Evolutionary conservation across 2,888 invertebrate species (phyloP), one percentile per base, ranked within the genome.

Genomic region (Cynaeus angustus): DNA sequence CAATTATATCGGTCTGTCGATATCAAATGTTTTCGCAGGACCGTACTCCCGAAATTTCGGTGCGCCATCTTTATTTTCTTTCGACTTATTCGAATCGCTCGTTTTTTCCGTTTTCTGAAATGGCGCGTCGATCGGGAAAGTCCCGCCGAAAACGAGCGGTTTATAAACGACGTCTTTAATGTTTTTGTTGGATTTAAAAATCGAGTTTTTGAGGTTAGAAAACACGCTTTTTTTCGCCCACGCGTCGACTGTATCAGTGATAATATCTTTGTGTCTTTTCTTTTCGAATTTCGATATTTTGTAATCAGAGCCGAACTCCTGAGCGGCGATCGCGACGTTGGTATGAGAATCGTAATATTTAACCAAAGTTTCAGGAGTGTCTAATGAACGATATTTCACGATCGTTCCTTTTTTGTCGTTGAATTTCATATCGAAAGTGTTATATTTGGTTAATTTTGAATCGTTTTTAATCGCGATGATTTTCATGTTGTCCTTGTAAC

Each of bases 41-140:
- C 87, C 84, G 72, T 85, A 85, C 61, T 84, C 82, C 46, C 85
- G 76, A 67, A 84, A 76, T 74, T 82, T 80, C 1, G 79, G 79
- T 10, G 71, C 68, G 6, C 75, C 73, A 66, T 70, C 73, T 45
- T 56, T 58, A 9, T 14, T 30, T 26, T 65, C 7, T 14, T 26
- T 50, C 16, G 9, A 1, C 21, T 4, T 26, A 8, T 45, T 16
- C 10, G 28, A 8, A 14, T 21, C 16, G 8, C 68, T 68, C 16
- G 53, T 26, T 55, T 66, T 65, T 62, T 73, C 72, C 3, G 26
- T 33, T 55, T 68, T 58, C 3, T 43, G 14, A 3, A 56, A 50
- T 26, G 94, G 94, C 79, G 89, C 88, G 83, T 95, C 95, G 74
- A 96, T 95, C 3, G 95, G 95, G 87, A 89, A 96, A 1, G 95